Conservation (phyloP, 2,888 invertebrate species). For the Caenorhabditis japonica region DNA sequence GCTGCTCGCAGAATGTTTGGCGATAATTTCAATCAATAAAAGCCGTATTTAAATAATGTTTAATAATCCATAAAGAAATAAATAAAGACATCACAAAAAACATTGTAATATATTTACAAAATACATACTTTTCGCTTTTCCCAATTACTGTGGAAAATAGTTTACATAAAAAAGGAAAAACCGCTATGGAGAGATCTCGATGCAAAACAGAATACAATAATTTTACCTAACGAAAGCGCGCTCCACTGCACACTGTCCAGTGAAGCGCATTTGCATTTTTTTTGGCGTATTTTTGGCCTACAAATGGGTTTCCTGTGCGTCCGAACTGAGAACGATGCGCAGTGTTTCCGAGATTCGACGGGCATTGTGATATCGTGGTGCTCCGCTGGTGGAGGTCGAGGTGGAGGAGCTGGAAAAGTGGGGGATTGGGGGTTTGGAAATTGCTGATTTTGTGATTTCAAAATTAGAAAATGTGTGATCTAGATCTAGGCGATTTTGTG, state of each 20-base stretch:
- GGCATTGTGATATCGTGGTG: constrained; percentile 37
- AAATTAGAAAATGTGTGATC: too few species aligned
- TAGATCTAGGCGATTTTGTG: too few species aligned
- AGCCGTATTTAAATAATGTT: background rate
- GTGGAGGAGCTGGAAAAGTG: constrained; percentile 16
- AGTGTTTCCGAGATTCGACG: constrained; percentile 75
- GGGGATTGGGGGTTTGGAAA: too few species aligned
- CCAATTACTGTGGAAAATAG: too few species aligned
- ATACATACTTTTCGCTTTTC: too few species aligned
- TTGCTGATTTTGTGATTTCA: too few species aligned
- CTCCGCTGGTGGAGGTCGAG: constrained; percentile 22
- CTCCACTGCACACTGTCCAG: background rate
- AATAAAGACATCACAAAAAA: constrained; percentile 25
- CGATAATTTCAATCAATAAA: constrained; percentile 15
- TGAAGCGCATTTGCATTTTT: background rate
- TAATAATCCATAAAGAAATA: constrained; percentile 32
- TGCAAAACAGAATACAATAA: constrained; percentile 34
- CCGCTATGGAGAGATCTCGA: constrained; percentile 43
- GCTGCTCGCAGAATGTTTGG: constrained; percentile 53
- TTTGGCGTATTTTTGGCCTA: constrained; percentile 15
- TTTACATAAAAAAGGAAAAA: constrained; percentile 19
- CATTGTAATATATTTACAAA: too few species aligned
- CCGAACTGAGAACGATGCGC: constrained; percentile 77
- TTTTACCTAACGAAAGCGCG: constrained; percentile 22
- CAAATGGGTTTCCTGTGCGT: constrained; percentile 77